Base-by-base conservation (phyloP, 37 sponge, comb jelly and placozoan species). In the Eunapius fragilis region DNA sequence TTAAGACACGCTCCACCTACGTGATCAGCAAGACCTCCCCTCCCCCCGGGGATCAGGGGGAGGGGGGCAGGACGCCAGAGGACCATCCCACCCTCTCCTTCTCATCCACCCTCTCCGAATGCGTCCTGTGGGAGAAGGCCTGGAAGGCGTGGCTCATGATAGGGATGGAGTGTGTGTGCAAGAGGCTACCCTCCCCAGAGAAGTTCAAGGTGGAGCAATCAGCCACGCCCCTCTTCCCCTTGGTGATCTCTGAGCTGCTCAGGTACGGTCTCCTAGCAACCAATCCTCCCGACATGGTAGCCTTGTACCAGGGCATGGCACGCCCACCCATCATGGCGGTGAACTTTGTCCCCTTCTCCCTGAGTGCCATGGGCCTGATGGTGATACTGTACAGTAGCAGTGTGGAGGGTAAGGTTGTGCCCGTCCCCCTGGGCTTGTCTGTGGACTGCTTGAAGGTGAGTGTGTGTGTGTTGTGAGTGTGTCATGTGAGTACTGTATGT, bases 111-210 rank as follows among this genome's bases (percentile, higher is more conserved):
- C 13, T 19, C 68, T 71, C 30, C 3, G 45, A 25, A 32, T 7
- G 26, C 13, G 50, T 71, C 24, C 23, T 86, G 30, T 90, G 91
- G 91, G 75, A 22, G 28, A 82, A 83, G 38, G 87, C 87, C 0
- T 93, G 87, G 91, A 24, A 70, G 26, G 48, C 80, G 0, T 90
- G 91, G 92, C 31, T 17, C 14, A 58, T 30, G 47, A 84, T 92
- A 31, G 92, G 92, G 0, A 31, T 50, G 22, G 38, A 85, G 72
- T 41, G 67, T 25, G 80, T 85, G 13, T 28, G 32, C 25, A 30
- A 32, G 3, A 67, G 79, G 2, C 11, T 70, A 0, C 86, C 81
- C 0, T 7, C 70, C 11, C 14, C 24, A 67, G 75, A 79, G 31
- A 25, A 38, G 17, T 23, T 89, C 37, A 38, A 35, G 11, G 25